Percentiles rank a stretch among this genome's conserved stretches.
These are phyloP conservation scores for Gallirallus australis DNA, from an alignment of 2,797 vertebrate species.

Conservation along the genomic window DNA sequence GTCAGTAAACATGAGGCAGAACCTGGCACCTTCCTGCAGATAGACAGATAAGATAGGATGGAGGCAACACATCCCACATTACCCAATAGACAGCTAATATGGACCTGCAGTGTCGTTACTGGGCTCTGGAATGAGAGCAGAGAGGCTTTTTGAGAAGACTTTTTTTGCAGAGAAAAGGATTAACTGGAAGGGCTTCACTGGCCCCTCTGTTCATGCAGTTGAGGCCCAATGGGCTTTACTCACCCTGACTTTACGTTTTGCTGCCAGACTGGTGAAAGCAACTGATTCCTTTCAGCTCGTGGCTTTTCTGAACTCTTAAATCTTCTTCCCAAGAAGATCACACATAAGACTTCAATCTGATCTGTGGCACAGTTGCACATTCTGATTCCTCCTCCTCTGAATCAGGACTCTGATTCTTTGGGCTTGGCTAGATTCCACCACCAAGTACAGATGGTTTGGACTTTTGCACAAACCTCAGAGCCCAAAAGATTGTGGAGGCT, in stretches of 20 bases:
- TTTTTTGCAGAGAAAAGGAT: neutral
- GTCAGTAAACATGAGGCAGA: neutral
- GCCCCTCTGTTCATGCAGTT: neutral
- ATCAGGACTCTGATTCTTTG: neutral
- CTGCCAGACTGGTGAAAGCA: neutral
- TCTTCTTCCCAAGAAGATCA: neutral
- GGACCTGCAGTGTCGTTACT: neutral
- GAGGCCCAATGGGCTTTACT: neutral
- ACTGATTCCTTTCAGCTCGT: neutral
- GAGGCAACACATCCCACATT: neutral
- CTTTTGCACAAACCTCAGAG: neutral
- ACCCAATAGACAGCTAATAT: rapidly evolving
- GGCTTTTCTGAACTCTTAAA: neutral
- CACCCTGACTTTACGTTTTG: neutral
- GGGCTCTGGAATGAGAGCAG: neutral
- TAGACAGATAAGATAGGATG: neutral
- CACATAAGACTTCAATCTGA: neutral
- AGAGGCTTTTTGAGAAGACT: neutral
- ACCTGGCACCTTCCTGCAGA: neutral
- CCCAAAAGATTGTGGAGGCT: neutral
- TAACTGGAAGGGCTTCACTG: neutral
- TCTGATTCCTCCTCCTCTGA: neutral
- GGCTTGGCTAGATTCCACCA: neutral
- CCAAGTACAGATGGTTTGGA: neutral
- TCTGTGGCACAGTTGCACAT: neutral